These are phyloP conservation scores for Gobio gobio DNA, from an alignment of 2,113 vertebrate genomes.

Conservation along the genomic window DNA sequence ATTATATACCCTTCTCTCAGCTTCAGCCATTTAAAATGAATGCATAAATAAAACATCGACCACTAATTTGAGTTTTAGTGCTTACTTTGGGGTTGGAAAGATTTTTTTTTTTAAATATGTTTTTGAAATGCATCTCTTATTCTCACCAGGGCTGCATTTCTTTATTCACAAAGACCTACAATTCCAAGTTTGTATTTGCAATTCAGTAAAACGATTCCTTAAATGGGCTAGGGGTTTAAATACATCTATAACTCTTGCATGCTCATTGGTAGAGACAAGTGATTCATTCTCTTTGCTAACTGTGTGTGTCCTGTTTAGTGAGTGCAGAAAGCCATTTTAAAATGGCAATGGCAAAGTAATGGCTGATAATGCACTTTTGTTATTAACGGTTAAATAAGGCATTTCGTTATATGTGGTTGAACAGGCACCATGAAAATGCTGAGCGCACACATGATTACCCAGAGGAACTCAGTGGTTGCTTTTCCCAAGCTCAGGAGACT, in stretches of 20 bases:
- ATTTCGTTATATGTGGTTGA: slow-evolving; percentile 19
- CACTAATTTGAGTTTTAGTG: not conserved
- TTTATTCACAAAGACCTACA: not conserved
- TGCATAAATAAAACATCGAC: too few species aligned
- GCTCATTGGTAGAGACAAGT: not conserved
- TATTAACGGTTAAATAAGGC: slow-evolving; percentile 18
- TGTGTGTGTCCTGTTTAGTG: not conserved
- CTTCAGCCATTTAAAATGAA: too few species aligned
- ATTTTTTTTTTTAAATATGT: not conserved
- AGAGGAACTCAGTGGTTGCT: too few species aligned
- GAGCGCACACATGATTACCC: not conserved
- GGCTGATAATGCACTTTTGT: slow-evolving; percentile 26
- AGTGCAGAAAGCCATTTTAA: not conserved
- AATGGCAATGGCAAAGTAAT: slow-evolving; percentile 16
- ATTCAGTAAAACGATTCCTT: not conserved
- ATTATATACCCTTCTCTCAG: not conserved
- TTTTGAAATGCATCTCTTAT: not conserved
- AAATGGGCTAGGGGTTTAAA: not conserved
- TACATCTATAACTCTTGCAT: not conserved
- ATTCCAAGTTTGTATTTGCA: not conserved
- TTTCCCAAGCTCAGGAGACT: too few species aligned
- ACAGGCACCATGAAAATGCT: slow-evolving; percentile 1
- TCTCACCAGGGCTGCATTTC: not conserved
- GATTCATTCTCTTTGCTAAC: not conserved
- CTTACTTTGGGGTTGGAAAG: not conserved